Evolutionary conservation across 2,113 vertebrate species (phyloP), one percentile per base, ranked within the genome.

Genomic region (Sterrhoptilus dennistouni): DNA sequence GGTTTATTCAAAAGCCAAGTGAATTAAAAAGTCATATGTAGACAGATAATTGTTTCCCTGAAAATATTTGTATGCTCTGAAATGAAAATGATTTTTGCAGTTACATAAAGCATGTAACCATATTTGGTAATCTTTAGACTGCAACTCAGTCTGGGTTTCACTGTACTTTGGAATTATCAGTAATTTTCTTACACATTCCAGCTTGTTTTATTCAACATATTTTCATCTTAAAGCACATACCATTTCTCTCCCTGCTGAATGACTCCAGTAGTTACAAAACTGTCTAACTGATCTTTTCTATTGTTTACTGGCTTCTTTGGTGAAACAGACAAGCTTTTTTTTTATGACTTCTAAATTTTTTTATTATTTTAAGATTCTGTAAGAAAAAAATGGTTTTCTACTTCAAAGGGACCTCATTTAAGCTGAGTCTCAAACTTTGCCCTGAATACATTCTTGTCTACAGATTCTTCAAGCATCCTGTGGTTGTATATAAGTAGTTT

Each of bases 401-500:
- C 60, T 96, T 97, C 6, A 42, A 45, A 90, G 31, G 14, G 80
- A 64, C 94, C 80, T 50, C 68, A 52, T 95, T 96, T 96, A 96
- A 97, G 84, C 38, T 27, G 14, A 77, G 89, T 85, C 66, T 92
- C 76, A 72, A 69, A 96, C 92, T 96, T 96, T 88, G 91, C 83
- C 50, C 63, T 88, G 87, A 80, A 91, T 88, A 66, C 96, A 95
- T 95, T 97, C 93, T 78, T 86, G 81, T 96, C 89, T 95, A 50
- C 94, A 77, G 95, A 95, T 97, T 98, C 98, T 97, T 95, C 97
- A 95, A 4, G 95, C 92, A 70, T 96, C 90, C 89, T 59, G 8
- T 83, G 72, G 82, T 96, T 96, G 77, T 78, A 36, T 95, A 84
- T 92, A 97, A 95, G 86, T 93, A 94, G 88, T 97, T 97, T 87